Evolutionary conservation across 2,797 vertebrate genomes (phyloP).

Genomic region (Lacerta agilis): DNA sequence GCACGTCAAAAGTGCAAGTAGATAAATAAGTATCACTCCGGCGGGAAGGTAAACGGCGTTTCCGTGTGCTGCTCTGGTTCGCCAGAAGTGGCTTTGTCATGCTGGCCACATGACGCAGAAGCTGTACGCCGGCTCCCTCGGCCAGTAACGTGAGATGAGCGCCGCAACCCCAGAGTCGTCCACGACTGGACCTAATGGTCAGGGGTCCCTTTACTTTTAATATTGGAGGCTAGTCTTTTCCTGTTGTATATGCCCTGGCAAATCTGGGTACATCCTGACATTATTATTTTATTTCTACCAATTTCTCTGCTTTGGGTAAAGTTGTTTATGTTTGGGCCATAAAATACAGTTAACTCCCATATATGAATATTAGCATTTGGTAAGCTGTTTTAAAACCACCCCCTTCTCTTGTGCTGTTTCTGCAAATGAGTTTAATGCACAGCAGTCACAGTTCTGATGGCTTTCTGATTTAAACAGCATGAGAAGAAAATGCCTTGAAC

Average conservation of each 20-base stretch:
- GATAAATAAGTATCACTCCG: no score
- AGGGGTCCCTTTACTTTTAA: background rate
- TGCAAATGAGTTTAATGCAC: background rate
- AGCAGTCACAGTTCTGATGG: background rate
- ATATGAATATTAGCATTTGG: background rate
- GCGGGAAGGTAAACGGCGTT: no score
- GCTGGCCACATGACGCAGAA: no score
- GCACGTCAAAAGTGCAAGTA: no score
- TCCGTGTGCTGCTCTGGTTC: no score
- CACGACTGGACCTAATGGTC: no score
- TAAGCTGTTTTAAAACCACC: background rate
- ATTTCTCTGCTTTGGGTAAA: background rate
- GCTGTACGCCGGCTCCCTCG: no score
- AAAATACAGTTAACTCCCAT: background rate
- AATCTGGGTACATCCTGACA: background rate
- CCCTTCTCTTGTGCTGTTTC: background rate
- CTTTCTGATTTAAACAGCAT: background rate
- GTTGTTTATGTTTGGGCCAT: background rate
- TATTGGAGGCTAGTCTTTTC: background rate
- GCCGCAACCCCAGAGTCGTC: no score
- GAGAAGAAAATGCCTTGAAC: background rate
- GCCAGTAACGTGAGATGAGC: no score
- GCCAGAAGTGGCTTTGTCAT: no score
- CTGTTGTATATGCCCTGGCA: background rate
- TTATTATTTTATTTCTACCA: background rate